These are phyloP conservation scores for Arrhamphus sclerolepis DNA, from an alignment of 2,797 vertebrate genomes.

Conservation along the genomic window DNA sequence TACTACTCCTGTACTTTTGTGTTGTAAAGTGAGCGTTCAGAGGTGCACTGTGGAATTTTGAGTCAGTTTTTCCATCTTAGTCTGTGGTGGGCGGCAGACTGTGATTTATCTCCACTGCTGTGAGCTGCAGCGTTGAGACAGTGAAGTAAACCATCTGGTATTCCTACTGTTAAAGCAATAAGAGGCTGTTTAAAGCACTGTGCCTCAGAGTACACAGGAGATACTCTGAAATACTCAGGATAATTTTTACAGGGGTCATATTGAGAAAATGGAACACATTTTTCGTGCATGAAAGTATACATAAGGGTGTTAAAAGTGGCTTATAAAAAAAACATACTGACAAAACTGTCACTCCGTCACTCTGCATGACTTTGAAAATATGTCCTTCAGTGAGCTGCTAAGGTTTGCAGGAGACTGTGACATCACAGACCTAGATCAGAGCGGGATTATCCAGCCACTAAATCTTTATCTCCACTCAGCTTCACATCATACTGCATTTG, in stretches of 20 bases:
- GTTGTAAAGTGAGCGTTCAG: slow-evolving; percentile 59
- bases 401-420: too few relatives aligned
- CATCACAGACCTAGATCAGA: too few relatives aligned
- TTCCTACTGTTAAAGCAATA: slow-evolving; percentile 75
- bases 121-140: slow-evolving; percentile 67
- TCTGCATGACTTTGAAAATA: too few relatives aligned
- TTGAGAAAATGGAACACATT: not conserved
- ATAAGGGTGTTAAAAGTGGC: too few relatives aligned
- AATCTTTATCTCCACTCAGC: too few relatives aligned
- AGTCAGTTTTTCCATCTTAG: slow-evolving; percentile 78
- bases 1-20: slow-evolving; percentile 31
- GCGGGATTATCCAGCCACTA: too few relatives aligned
- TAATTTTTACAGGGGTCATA: slow-evolving; percentile 26
- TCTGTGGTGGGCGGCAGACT: slow-evolving; percentile 64
- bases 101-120: slow-evolving; percentile 73
- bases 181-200: slow-evolving; percentile 36
- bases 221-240: slow-evolving; percentile 40
- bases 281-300: not conserved
- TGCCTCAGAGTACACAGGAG: slow-evolving; percentile 40
- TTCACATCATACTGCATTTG: too few relatives aligned
- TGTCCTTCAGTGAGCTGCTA: too few relatives aligned
- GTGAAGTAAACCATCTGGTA: slow-evolving; percentile 80
- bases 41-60: slow-evolving; percentile 59
- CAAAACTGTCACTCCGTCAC: too few relatives aligned
- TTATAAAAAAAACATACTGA: too few relatives aligned